A percentile compares a stretch with the other conserved stretches of the same genome.
phyloP scores from a whole-genome alignment of 2,888 invertebrate genomes.

The Apamea epomidion region DNA sequence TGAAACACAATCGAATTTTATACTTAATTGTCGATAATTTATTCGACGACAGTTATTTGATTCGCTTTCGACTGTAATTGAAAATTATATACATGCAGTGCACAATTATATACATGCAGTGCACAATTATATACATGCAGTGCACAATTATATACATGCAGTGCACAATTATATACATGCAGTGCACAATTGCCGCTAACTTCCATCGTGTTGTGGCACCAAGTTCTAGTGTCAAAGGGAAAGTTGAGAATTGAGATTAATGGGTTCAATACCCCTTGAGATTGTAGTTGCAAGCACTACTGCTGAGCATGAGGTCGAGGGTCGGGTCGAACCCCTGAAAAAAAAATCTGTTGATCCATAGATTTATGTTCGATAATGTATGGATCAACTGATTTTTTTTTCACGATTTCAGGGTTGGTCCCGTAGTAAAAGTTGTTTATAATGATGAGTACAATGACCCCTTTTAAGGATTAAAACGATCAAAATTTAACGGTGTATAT shows the following conservation, averaged over 20 bases:
- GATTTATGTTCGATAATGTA: too few relatives aligned
- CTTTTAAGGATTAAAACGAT: too few relatives aligned
- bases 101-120: constrained; percentile 43
- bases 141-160: constrained; percentile 42
- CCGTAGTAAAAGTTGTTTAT: too few relatives aligned
- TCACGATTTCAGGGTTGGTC: too few relatives aligned
- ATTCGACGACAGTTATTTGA: constrained; percentile 43
- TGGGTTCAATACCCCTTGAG: constrained; percentile 11
- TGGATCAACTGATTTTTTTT: too few relatives aligned
- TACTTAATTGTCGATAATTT: constrained; percentile 23
- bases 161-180: constrained; percentile 42
- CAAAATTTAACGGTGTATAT: too few relatives aligned
- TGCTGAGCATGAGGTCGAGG: not conserved
- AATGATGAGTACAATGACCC: too few relatives aligned
- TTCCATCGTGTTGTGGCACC: not conserved
- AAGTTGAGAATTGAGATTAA: constrained; percentile 17
- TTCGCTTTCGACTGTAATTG: constrained; percentile 60
- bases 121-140: constrained; percentile 42
- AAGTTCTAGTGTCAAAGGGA: constrained; percentile 30
- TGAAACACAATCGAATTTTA: constrained; percentile 28
- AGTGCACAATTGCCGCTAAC: constrained; percentile 14
- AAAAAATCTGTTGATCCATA: too few relatives aligned
- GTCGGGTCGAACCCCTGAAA: too few relatives aligned
- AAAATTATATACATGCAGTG: constrained; percentile 42
- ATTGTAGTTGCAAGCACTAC: not conserved